phyloP scores from a whole-genome alignment of 2,113 vertebrate genomes.

The Pogona vitticeps region DNA sequence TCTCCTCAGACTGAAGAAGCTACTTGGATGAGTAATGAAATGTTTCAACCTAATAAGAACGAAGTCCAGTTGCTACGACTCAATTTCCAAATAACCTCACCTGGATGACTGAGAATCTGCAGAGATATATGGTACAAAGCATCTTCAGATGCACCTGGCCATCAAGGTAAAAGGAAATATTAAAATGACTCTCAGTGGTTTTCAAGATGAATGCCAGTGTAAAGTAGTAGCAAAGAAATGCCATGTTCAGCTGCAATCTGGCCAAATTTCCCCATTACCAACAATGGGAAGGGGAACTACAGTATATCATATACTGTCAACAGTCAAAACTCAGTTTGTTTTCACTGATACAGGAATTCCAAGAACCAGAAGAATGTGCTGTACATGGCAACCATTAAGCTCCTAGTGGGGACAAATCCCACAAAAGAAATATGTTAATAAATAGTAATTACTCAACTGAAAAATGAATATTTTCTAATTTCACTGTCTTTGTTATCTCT shows the following conservation, averaged over 20 bases:
- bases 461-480: not conserved
- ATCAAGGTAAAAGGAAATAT: conserved; percentile 7
- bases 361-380: not conserved
- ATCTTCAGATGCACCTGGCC: not conserved
- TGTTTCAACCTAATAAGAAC: no score
- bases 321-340: not conserved
- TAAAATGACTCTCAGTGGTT: not conserved
- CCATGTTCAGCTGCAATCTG: not conserved
- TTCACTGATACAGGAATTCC: not conserved
- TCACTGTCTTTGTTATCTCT: not conserved
- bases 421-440: conserved; percentile 4
- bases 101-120: no score
- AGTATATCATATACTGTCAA: no score
- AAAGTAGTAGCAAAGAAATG: not conserved
- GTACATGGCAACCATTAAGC: not conserved
- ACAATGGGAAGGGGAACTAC: not conserved
- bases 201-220: not conserved
- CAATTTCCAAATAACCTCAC: no score
- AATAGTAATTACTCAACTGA: conserved; percentile 2
- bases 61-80: no score
- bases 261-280: not conserved
- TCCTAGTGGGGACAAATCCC: not conserved
- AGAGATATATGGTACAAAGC: no score
- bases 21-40: no score
- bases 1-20: no score